Base-by-base conservation (phyloP, 2,888 invertebrate genomes). In the Corbicula japonica region DNA sequence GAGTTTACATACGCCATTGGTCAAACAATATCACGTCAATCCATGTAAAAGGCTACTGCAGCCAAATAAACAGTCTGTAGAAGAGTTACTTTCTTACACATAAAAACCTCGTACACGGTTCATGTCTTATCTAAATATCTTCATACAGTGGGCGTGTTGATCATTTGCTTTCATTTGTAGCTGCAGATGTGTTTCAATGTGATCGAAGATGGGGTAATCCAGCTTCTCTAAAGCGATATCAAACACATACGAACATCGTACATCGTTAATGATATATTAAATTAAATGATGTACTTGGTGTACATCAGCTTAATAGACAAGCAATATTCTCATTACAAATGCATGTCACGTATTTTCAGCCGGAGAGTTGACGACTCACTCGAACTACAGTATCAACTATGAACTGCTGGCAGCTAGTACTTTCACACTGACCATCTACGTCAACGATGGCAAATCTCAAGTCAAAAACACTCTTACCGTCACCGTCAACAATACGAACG, bases 301-400 rank as follows among this genome's bases (percentile, higher is more conserved):
- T n/a, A n/a, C n/a, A n/a, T n/a, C n/a, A n/a, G n/a, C n/a, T n/a
- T n/a, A n/a, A n/a, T n/a, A n/a, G n/a, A 48, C 10, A 23, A 48
- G 48, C 48, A 48, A 48, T 48, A 21, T 48, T 23, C 23, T 5
- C 48, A 21, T 48, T 12, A 12, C 48, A n/a, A n/a, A 50, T 50
- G n/a, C 21, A 23, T 50, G n/a, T 18, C 21, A 15, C 23, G 8
- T 30, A 18, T 4, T 54, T 34, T 35, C 34, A 83, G 83, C 54
- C 34, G 83, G 83, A 3, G 21, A 56, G 38, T 54, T 83, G 1
- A 56, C 56, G 0, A 83, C 83, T 3, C 83, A 83, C 32, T 56
- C 76, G 12, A 56, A 56, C 1, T 41, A 80, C 38, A 41, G 30
- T 6, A 83, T 83, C 15, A 63, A 83, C 72, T 80, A 41, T 34